Percentiles rank a stretch among this genome's conserved stretches.
These are phyloP conservation scores for Agrochola macilenta DNA, from an alignment of 2,888 invertebrate species.

Conservation along the genomic window DNA sequence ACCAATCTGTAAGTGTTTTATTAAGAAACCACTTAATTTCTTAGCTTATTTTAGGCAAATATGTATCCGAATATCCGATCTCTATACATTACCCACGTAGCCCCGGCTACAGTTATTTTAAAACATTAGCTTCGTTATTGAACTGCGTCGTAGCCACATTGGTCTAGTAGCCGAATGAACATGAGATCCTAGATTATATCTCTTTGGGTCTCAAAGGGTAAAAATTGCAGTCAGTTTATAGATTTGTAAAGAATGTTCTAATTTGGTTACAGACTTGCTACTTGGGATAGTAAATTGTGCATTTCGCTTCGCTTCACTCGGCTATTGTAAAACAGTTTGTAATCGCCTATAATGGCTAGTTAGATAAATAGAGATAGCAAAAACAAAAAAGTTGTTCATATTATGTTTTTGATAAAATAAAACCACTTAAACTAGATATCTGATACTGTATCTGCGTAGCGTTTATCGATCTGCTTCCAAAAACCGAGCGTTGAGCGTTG, in stretches of 20 bases:
- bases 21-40: too few relatives aligned
- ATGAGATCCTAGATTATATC: too few relatives aligned
- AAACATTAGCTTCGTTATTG: neutral
- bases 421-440: conserved; percentile 5
- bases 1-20: too few relatives aligned
- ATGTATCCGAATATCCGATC: too few relatives aligned
- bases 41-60: too few relatives aligned
- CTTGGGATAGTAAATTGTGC: neutral
- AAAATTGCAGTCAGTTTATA: neutral
- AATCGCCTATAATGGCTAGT: neutral
- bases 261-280: neutral
- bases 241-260: neutral
- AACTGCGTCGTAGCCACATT: too few relatives aligned
- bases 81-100: too few relatives aligned
- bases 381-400: too few relatives aligned
- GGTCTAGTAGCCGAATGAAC: too few relatives aligned
- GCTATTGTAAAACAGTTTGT: conserved; percentile 9
- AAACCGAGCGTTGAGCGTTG: neutral
- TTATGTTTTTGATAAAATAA: conserved; percentile 16
- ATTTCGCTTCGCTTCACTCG: neutral
- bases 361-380: conserved; percentile 4
- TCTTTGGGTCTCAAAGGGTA: too few relatives aligned
- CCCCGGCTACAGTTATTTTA: neutral
- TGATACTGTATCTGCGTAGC: conserved; percentile 25
- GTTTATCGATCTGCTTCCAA: conserved; percentile 5